These are phyloP conservation scores for Neomorphus geoffroyi DNA, from an alignment of 2,797 vertebrate species.

Conservation along the genomic window DNA sequence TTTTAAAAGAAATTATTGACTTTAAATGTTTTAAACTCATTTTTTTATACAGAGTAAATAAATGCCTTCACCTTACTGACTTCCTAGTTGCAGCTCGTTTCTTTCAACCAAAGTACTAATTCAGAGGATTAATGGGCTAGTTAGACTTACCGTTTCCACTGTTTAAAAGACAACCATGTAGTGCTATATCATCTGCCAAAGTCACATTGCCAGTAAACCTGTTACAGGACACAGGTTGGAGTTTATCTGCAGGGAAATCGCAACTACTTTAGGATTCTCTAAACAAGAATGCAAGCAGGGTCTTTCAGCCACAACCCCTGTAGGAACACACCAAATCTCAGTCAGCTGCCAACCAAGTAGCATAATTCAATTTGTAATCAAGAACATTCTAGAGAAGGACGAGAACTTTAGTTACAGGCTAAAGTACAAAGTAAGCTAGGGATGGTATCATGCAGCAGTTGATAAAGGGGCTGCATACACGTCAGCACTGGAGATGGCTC, in stretches of 20 bases:
- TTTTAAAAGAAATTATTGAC: not conserved
- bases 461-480: not conserved
- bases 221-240: not conserved
- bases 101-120: not conserved
- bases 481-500: not conserved
- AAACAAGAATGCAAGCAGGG: not conserved
- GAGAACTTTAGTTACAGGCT: not conserved
- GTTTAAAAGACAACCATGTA: not conserved
- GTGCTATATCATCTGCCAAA: not conserved
- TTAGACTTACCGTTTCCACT: not conserved
- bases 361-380: not conserved
- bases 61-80: not conserved
- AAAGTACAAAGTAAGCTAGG: not conserved
- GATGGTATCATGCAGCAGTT: not conserved
- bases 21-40: not conserved
- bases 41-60: not conserved
- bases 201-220: not conserved
- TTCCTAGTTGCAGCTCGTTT: not conserved
- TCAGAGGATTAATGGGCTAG: not conserved
- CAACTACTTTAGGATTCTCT: not conserved
- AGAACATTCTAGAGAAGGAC: not conserved
- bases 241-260: not conserved
- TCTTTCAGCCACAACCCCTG: not conserved
- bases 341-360: not conserved
- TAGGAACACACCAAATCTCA: not conserved